Evolutionary conservation across 2,888 invertebrate genomes (phyloP).

Genomic region (Diadegma fenestrale): DNA sequence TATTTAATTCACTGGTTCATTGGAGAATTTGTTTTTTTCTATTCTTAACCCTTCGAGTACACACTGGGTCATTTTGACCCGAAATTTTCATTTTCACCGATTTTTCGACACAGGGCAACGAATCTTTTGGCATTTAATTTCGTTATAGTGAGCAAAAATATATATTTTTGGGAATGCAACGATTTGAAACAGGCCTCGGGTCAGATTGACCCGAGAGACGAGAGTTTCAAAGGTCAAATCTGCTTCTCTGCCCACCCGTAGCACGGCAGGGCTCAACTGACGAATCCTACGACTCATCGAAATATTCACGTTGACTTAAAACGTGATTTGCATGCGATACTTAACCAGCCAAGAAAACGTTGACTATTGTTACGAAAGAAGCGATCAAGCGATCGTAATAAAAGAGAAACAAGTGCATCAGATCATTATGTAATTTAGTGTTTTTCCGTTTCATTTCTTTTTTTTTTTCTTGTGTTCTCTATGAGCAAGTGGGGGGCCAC

Average conservation of each 20-base stretch:
- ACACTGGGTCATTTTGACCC: too few species aligned
- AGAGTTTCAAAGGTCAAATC: neutral
- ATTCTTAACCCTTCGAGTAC: too few species aligned
- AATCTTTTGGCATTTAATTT: too few species aligned
- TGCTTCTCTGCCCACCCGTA: neutral
- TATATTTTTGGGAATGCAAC: too few species aligned
- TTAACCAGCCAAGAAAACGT: neutral
- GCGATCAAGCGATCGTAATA: neutral
- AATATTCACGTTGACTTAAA: neutral
- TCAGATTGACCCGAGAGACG: neutral
- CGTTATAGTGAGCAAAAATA: too few species aligned
- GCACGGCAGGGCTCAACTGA: neutral
- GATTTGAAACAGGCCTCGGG: too few species aligned
- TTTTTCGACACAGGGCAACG: too few species aligned
- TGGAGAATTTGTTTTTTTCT: too few species aligned
- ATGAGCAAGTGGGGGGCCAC: slow-evolving; percentile 29
- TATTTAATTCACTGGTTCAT: too few species aligned
- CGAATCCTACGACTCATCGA: neutral
- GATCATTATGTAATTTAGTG: neutral
- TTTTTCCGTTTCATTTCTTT: neutral
- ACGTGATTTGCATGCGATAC: neutral
- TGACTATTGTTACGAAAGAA: neutral
- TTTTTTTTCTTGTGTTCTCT: neutral
- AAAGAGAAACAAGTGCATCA: neutral
- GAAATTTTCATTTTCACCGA: too few species aligned